A percentile compares a stretch with the other conserved stretches of the same genome.
Evolutionary conservation across 2,113 vertebrate species (phyloP).

Genomic region (Xerus inauris): DNA sequence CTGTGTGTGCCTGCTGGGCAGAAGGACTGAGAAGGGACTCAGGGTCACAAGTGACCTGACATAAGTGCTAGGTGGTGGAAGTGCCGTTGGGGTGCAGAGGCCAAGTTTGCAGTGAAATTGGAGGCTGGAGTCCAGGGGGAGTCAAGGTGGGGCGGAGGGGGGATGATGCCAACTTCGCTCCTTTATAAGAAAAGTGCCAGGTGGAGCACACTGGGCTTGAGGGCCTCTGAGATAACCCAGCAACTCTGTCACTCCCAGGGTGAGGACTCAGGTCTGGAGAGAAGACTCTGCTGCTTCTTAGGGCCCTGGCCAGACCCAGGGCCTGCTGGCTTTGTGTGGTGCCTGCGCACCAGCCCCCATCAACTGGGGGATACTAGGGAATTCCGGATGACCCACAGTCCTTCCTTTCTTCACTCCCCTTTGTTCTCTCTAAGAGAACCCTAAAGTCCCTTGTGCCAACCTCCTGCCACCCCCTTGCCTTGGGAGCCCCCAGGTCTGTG

Average conservation of each 20-base stretch:
- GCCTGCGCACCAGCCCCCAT: fast-evolving
- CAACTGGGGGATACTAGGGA: neutral
- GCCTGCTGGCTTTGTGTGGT: fast-evolving
- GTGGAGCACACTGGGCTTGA: neutral
- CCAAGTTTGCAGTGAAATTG: too few species aligned
- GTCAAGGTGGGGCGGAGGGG: neutral
- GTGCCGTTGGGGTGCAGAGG: neutral
- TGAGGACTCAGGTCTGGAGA: neutral
- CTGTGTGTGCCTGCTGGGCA: too few species aligned
- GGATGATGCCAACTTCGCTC: neutral
- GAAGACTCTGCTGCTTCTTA: neutral
- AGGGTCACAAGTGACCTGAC: neutral
- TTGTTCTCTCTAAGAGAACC: constrained; percentile 59
- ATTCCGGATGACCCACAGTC: neutral
- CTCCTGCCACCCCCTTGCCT: constrained; percentile 25
- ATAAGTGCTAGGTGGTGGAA: neutral
- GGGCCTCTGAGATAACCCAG: neutral
- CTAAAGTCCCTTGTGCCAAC: constrained; percentile 28
- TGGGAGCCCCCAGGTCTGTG: constrained; percentile 61
- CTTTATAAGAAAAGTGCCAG: neutral
- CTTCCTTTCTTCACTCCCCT: neutral
- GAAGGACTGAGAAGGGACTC: neutral
- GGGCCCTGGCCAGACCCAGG: neutral
- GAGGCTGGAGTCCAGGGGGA: neutral
- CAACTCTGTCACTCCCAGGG: neutral